Evolutionary conservation across 1,140 invertebrate species (phyloP).

Genomic region (Idris sp.): DNA sequence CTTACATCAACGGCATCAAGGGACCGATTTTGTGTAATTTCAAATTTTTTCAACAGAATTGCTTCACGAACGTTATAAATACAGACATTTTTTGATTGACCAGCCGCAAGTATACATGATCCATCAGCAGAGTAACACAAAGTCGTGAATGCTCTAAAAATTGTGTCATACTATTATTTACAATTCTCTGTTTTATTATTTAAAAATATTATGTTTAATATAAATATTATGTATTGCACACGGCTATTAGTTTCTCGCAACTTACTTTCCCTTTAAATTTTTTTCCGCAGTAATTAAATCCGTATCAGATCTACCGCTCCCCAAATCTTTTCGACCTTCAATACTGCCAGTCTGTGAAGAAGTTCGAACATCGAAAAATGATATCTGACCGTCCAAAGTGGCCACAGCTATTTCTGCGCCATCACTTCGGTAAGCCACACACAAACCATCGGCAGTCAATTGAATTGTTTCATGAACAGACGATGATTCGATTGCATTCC

Average conservation of each 20-base stretch:
- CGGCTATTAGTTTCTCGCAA: too few relatives aligned
- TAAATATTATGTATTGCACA: too few relatives aligned
- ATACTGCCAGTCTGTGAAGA: constrained; percentile 86
- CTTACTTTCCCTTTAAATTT: constrained; percentile 89
- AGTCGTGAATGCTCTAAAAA: constrained; percentile 90
- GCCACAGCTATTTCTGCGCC: constrained; percentile 94
- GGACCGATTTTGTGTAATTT: constrained; percentile 95
- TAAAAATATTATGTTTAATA: too few relatives aligned
- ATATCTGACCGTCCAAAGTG: constrained; percentile 92
- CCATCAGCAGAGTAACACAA: constrained; percentile 97
- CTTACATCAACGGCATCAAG: constrained; percentile 95
- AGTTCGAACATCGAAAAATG: constrained; percentile 88
- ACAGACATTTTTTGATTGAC: constrained; percentile 95
- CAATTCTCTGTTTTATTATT: too few relatives aligned
- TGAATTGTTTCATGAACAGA: constrained; percentile 90
- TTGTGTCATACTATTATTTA: not conserved
- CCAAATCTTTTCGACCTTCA: constrained; percentile 93
- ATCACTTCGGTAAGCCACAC: constrained; percentile 91
- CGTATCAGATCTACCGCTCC: constrained; percentile 87
- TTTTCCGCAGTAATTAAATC: constrained; percentile 94
- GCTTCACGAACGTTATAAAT: constrained; percentile 91
- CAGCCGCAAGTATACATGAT: constrained; percentile 90
- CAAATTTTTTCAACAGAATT: constrained; percentile 93
- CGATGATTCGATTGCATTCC: constrained; percentile 92
- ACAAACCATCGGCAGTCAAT: constrained; percentile 89